Base-by-base conservation (phyloP, 2,888 invertebrate genomes). In the Xanthorhoe designata region DNA sequence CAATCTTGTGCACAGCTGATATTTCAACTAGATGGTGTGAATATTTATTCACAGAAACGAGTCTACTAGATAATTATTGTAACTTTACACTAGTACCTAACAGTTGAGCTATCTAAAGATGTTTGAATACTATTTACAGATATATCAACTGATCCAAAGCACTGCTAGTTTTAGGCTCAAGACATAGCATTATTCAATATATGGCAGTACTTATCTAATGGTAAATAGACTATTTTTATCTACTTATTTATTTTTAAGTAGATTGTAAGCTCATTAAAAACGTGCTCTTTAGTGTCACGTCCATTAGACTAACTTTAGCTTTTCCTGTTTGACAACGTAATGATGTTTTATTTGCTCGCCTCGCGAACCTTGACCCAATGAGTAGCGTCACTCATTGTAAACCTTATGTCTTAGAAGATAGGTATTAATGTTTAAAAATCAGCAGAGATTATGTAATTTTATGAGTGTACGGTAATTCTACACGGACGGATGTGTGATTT, bases 401-500 rank as follows among this genome's bases (percentile, higher is more conserved):
- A 64, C 64, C 61, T 64, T 68, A 68, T 47, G 17, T 32, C 42
- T 51, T 17, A 54, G 53, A 13, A 2, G 1, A 19, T 67, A 56
- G 56, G 67, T 49, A 52, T 51, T 42, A 58, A 42, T 15, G 18
- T 55, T 32, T 19, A 56, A 64, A 62, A 68, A 64, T 64, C 50
- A 53, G 51, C 58, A 19, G 13, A 35, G 63, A 63, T 72, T 72
- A 74, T 65, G 64, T 72, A 74, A 74, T 70, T 60, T 70, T 64
- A 68, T 62, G 69, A 71, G 65, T 61, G 32, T 50, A 63, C 65
- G 63, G 71, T 70, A 74, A 72, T 67, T 70, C 60, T 68, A 70
- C 67, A 70, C 66, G 65, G 60, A 66, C 68, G 67, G 68, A 72
- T 72, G 65, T 71, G 72, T 74, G 69, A 69, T 74, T 72, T 68